Percentiles rank a stretch among this genome's conserved stretches.
Conservation (phyloP, 1,140 invertebrate species). For the Drosophila baimaii region DNA sequence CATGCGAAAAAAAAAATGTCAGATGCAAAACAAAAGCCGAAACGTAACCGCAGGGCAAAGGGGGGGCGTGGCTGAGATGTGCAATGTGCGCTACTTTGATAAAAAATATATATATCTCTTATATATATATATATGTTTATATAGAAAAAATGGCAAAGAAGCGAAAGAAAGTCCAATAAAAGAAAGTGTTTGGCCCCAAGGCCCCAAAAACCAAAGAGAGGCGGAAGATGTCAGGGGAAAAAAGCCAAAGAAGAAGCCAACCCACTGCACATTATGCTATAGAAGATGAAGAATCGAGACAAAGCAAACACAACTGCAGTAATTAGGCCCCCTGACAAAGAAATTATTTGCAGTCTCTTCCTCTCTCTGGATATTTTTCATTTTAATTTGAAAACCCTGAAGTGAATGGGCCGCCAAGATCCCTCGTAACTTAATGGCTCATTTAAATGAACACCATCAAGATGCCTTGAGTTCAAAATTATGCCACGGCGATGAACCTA, state of each 20-base stretch:
- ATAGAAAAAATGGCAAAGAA: slow-evolving; percentile 34
- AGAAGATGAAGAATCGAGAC: slow-evolving; percentile 32
- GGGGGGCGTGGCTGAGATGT: slow-evolving; percentile 35
- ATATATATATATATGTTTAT: slow-evolving; percentile 26
- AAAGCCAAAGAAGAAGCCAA: neutral
- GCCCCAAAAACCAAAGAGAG: slow-evolving; percentile 50
- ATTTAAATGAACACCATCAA: slow-evolving; percentile 56
- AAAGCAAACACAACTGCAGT: slow-evolving; percentile 62
- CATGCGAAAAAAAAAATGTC: slow-evolving; percentile 65
- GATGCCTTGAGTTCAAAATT: neutral
- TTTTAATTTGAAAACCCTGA: slow-evolving; percentile 32
- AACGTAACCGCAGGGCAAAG: slow-evolving; percentile 49
- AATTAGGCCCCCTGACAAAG: slow-evolving; percentile 64
- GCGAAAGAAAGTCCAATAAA: slow-evolving; percentile 72
- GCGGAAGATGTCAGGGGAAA: slow-evolving; percentile 13
- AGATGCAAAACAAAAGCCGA: slow-evolving; percentile 70
- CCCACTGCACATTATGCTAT: slow-evolving; percentile 59
- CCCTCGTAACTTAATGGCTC: slow-evolving; percentile 59
- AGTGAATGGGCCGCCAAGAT: neutral
- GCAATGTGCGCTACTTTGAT: slow-evolving; percentile 61
- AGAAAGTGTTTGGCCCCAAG: slow-evolving; percentile 78
- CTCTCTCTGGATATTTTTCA: slow-evolving; percentile 22
- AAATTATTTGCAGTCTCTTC: slow-evolving; percentile 40
- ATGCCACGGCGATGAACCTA: slow-evolving; percentile 4
- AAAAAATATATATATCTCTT: slow-evolving; percentile 33